Conservation (phyloP, 2,888 invertebrate species). For the Calliphora vomitoria region DNA sequence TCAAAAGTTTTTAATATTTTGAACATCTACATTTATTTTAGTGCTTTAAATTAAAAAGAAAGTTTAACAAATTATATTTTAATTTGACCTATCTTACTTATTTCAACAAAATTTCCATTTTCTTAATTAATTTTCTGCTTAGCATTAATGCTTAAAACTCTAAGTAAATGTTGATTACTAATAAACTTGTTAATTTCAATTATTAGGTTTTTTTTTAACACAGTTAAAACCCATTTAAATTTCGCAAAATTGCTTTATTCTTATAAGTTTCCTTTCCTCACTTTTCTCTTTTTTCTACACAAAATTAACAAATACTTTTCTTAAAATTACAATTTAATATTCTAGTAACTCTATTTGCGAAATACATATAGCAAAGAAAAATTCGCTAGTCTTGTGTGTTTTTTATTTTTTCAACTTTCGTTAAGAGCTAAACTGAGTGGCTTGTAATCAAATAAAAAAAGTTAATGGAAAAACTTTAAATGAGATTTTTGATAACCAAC, state of each 20-base stretch:
- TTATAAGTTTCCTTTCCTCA: not conserved
- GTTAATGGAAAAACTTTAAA: conserved; percentile 73
- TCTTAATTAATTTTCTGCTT: not conserved
- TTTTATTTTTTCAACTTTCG: not conserved
- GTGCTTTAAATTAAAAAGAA: too few relatives aligned
- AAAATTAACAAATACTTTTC: conserved; percentile 33
- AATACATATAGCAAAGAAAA: not conserved
- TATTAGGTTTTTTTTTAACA: conserved; percentile 1
- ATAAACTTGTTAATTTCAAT: conserved; percentile 30
- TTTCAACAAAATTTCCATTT: not conserved
- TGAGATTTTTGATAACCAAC: conserved; percentile 70
- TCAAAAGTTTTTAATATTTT: too few relatives aligned
- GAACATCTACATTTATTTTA: too few relatives aligned
- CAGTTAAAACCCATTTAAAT: conserved; percentile 2
- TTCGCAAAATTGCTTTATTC: not conserved
- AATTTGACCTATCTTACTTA: not conserved
- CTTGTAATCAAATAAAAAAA: conserved; percentile 68
- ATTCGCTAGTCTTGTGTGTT: not conserved
- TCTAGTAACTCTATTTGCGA: conserved; percentile 16
- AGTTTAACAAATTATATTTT: not conserved
- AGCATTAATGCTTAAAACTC: not conserved
- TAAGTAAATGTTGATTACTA: conserved; percentile 12
- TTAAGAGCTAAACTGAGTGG: conserved; percentile 29
- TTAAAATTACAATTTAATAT: conserved; percentile 61
- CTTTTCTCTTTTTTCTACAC: not conserved